These are phyloP conservation scores for Hemiprocne comata DNA, from an alignment of 2,113 vertebrate species.

Conservation along the genomic window DNA sequence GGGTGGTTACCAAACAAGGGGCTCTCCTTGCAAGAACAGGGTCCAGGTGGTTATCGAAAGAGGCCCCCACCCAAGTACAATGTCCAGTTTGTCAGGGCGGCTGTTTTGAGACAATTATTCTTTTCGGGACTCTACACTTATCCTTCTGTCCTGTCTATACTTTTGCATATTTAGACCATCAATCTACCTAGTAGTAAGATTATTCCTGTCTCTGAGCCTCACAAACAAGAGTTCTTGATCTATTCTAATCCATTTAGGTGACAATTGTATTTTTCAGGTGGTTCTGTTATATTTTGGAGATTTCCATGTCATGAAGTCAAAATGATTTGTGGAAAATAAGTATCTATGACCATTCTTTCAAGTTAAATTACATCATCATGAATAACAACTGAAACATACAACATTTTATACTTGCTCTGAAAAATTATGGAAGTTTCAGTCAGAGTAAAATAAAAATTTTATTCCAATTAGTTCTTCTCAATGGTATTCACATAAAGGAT, in stretches of 20 bases:
- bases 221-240: background rate
- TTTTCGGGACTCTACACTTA: too few species aligned
- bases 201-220: background rate
- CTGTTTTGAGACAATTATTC: too few species aligned
- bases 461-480: background rate
- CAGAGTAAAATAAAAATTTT: background rate
- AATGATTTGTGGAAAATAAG: background rate
- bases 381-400: background rate
- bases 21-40: too few species aligned
- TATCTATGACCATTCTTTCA: background rate
- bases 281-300: background rate
- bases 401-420: background rate
- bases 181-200: background rate
- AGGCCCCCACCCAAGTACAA: too few species aligned
- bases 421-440: background rate
- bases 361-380: background rate
- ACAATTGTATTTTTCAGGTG: background rate
- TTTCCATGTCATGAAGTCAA: background rate
- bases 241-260: background rate
- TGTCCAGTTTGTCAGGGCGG: too few species aligned
- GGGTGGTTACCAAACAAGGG: too few species aligned
- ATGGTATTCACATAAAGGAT: background rate
- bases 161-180: background rate
- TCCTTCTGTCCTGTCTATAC: background rate
- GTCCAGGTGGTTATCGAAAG: too few species aligned